phyloP scores from a whole-genome alignment of 2,888 invertebrate genomes.

The Spicauda simplicius region DNA sequence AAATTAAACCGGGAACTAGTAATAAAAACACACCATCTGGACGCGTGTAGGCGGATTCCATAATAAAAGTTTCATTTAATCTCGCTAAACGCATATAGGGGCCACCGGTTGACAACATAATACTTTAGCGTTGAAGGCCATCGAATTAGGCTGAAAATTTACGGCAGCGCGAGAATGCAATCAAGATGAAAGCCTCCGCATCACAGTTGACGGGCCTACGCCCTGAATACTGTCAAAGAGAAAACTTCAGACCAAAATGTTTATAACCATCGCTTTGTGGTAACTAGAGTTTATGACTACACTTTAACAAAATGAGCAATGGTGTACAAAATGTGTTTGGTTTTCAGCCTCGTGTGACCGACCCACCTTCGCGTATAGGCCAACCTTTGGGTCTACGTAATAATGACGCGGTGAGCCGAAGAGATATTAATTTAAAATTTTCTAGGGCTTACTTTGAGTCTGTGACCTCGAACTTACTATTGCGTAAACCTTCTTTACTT shows the following conservation, averaged over 20 bases:
- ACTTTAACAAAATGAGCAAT: slow-evolving; percentile 4
- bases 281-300: neutral
- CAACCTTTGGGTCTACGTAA: slow-evolving; percentile 22
- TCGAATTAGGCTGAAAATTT: slow-evolving; percentile 61
- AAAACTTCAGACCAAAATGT: neutral
- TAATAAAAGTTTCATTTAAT: slow-evolving; percentile 7
- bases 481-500: neutral
- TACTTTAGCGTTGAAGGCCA: slow-evolving; percentile 45
- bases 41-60: neutral
- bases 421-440: slow-evolving; percentile 43
- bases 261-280: slow-evolving; percentile 5
- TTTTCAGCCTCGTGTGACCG: neutral
- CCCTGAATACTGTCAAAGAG: neutral
- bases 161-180: slow-evolving; percentile 58
- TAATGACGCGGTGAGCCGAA: slow-evolving; percentile 38
- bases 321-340: neutral
- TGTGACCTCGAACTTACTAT: slow-evolving; percentile 35
- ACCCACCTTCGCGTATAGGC: neutral
- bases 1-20: neutral
- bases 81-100: slow-evolving; percentile 12
- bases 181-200: slow-evolving; percentile 63
- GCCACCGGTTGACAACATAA: slow-evolving; percentile 29
- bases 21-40: neutral
- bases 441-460: slow-evolving; percentile 26
- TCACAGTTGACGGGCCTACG: slow-evolving; percentile 23